Base-by-base conservation (phyloP, 2,113 vertebrate species). In the Tetrax tetrax region DNA sequence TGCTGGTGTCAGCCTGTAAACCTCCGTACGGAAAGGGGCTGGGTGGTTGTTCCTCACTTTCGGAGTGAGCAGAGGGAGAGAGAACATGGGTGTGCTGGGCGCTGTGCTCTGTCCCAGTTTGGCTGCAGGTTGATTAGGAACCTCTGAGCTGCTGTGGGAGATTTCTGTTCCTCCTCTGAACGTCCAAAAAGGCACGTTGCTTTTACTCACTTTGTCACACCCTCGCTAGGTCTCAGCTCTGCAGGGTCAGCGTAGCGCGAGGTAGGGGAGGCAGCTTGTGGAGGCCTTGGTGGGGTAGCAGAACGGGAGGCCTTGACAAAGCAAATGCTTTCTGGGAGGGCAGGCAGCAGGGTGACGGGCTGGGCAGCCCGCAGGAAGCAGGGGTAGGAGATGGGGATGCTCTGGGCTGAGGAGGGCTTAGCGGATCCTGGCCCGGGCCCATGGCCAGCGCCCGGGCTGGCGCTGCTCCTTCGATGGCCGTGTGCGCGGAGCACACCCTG, bases 181-280 rank as follows among this genome's bases (percentile, higher is more conserved):
- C 2, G 6, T 17, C 70, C 48, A 29, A 8, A 37, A 19, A 54
- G 28, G 25, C n/a, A 9, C 0, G 0, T 4, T 15, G 47, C 54
- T 61, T 82, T 69, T 43, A 11, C 8, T 56, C 14, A 0, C 31
- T 9, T 12, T 35, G 51, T 50, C 47, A 14, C 54, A 12, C 9
- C 13, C 17, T 57, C 3, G 0, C 25, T 16, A 1, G 27, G 33
- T 80, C 35, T 50, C 6, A 29, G 47, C 21, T 17, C 60, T 17
- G 59, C 27, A 7, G 29, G 21, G 29, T 38, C 63, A 4, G 2
- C 1, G 4, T 3, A 33, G 74, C 5, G 4, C 10, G 5, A n/a
- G n/a, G 23, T 33, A 17, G 20, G 43, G 48, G 54, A 76, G 35
- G 80, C 33, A 54, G n/a, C 53, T 69, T 35, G 17, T 6, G 19